phyloP scores from a whole-genome alignment of 23 tunicate genomes.

The Clavelina lepadiformis region DNA sequence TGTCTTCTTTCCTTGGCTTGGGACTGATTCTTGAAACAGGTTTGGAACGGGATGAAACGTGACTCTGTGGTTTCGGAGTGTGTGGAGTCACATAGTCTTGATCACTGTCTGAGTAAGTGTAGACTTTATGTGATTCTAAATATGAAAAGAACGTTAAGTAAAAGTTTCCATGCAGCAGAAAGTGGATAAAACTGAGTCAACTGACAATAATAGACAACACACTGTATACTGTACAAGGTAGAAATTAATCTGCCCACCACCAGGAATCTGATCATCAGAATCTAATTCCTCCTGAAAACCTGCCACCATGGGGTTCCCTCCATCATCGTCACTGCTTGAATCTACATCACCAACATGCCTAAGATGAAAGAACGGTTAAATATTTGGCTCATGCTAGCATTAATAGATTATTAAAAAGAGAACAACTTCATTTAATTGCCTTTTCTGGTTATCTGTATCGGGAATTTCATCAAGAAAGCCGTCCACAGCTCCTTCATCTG shows the following conservation, averaged over 20 bases:
- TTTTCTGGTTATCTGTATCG: background rate
- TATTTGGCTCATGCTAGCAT: background rate
- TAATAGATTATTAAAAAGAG: background rate
- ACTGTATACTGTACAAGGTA: background rate
- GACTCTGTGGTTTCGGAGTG: background rate
- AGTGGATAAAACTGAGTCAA: background rate
- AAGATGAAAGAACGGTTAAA: background rate
- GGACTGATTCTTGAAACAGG: constrained; percentile 15
- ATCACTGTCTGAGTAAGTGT: constrained; percentile 59
- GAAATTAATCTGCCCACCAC: background rate
- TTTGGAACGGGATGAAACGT: background rate
- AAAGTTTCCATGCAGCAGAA: background rate
- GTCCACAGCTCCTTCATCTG: constrained; percentile 52
- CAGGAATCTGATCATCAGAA: constrained; percentile 43
- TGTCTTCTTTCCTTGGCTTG: constrained; percentile 5
- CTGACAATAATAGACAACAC: background rate
- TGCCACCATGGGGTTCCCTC: constrained; percentile 86
- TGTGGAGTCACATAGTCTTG: constrained; percentile 33
- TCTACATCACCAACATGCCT: constrained; percentile 8
- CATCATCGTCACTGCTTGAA: constrained; percentile 62
- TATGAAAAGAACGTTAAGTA: background rate
- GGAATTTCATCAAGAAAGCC: constrained; percentile 57
- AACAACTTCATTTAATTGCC: background rate
- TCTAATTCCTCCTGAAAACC: constrained; percentile 81
- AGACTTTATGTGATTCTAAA: constrained; percentile 25